Percentiles rank a stretch among this genome's conserved stretches.
These are phyloP conservation scores for Myioborus melanocephalus DNA, from an alignment of 2,797 vertebrate genomes.

Conservation along the genomic window DNA sequence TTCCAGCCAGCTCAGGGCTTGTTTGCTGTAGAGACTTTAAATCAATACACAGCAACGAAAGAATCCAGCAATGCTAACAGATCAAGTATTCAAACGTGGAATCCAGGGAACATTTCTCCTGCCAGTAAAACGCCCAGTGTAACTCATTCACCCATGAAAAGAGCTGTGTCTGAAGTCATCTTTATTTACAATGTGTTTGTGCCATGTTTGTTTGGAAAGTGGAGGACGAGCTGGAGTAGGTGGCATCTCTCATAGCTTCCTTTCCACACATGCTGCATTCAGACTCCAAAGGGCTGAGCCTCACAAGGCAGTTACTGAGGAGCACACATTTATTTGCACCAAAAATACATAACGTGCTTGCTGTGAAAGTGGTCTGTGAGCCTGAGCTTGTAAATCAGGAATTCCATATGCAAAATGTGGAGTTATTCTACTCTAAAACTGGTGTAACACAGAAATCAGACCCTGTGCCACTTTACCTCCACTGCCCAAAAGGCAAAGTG, in stretches of 20 bases:
- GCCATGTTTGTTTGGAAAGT: conserved; percentile 49
- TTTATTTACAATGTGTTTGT: conserved; percentile 62
- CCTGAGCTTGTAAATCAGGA: conserved; percentile 35
- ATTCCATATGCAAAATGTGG: not conserved
- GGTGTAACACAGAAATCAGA: not conserved
- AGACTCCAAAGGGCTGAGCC: not conserved
- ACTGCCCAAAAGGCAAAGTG: not conserved
- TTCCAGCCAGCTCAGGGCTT: conserved; percentile 26
- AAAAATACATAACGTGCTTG: not conserved
- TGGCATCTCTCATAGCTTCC: conserved; percentile 53
- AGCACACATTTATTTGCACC: conserved; percentile 5
- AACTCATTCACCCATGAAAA: conserved; percentile 62
- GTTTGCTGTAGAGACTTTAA: conserved; percentile 57
- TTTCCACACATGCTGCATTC: not conserved
- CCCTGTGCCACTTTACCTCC: not conserved
- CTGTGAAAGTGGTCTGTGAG: conserved; percentile 29
- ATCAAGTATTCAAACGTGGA: conserved; percentile 57
- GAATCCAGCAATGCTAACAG: conserved; percentile 44
- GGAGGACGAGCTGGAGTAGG: conserved; percentile 34
- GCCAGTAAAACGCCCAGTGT: conserved; percentile 53
- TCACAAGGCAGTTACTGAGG: conserved; percentile 37
- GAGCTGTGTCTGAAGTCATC: conserved; percentile 60
- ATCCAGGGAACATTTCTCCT: conserved; percentile 24
- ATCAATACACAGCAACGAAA: conserved; percentile 49
- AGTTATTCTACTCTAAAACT: not conserved